Percentiles rank a stretch among this genome's conserved stretches.
These are phyloP conservation scores for Nycticorax nycticorax DNA, from an alignment of 2,113 vertebrate genomes.

Conservation along the genomic window DNA sequence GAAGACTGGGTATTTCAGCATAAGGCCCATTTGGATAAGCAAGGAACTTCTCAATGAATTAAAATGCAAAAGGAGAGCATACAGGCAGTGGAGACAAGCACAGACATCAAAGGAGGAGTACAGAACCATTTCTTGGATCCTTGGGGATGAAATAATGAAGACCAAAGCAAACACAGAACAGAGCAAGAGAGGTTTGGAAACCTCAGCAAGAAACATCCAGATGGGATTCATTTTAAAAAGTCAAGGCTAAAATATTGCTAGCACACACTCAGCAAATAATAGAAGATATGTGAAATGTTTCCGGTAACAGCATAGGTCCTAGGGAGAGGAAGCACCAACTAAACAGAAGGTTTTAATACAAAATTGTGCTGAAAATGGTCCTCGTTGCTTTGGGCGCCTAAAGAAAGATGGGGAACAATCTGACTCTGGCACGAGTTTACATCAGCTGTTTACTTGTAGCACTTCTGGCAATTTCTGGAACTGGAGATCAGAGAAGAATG, in stretches of 20 bases:
- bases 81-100: slow-evolving; percentile 8
- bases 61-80: slow-evolving; percentile 7
- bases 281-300: slow-evolving; percentile 25
- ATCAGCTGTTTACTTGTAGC: background rate
- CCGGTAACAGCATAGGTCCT: slow-evolving; percentile 2
- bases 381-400: background rate
- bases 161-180: slow-evolving; percentile 57
- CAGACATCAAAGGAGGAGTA: slow-evolving; percentile 47
- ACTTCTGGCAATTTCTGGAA: slow-evolving; percentile 39
- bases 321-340: background rate
- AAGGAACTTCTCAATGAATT: slow-evolving; percentile 5
- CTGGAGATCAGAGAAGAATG: slow-evolving; percentile 21
- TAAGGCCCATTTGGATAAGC: background rate
- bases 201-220: slow-evolving; percentile 59
- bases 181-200: background rate
- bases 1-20: background rate
- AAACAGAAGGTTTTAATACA: slow-evolving; percentile 32
- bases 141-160: slow-evolving; percentile 63
- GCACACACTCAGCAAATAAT: slow-evolving; percentile 36
- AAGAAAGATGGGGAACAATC: background rate
- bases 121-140: background rate
- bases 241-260: slow-evolving; percentile 49
- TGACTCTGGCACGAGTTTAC: background rate
- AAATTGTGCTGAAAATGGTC: background rate
- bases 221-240: slow-evolving; percentile 61